Percentiles rank a stretch among this genome's conserved stretches.
These are phyloP conservation scores for Himalopsyche kuldschensis DNA, from an alignment of 2,888 invertebrate genomes.

Conservation along the genomic window DNA sequence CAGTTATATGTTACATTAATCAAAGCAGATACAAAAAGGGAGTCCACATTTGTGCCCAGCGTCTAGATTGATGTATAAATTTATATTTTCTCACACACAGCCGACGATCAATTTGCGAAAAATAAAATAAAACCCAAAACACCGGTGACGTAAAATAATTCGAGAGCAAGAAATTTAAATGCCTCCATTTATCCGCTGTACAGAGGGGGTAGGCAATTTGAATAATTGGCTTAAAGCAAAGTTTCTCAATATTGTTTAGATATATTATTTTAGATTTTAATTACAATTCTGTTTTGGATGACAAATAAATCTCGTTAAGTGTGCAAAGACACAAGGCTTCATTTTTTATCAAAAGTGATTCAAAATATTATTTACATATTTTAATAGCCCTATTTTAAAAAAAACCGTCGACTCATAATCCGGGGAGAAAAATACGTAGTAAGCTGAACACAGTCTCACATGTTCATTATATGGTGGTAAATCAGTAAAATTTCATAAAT, in stretches of 20 bases:
- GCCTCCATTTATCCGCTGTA: constrained; percentile 20
- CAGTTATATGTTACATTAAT: not conserved
- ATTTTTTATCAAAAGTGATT: no score
- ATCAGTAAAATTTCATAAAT: no score
- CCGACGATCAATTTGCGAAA: not conserved
- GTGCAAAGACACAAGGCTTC: no score
- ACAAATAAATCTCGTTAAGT: no score
- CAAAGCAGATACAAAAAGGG: not conserved
- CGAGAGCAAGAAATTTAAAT: constrained; percentile 22
- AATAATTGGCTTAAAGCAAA: constrained; percentile 14
- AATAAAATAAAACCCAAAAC: not conserved
- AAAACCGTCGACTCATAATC: no score
- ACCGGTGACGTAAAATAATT: constrained; percentile 24
- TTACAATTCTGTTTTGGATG: no score
- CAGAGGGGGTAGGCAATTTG: constrained; percentile 16
- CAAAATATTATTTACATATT: no score
- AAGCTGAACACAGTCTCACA: no score
- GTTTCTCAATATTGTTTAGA: not conserved
- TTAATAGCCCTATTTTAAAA: no score
- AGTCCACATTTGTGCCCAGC: not conserved
- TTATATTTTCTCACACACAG: not conserved
- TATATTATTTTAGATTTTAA: no score
- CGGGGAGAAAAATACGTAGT: no score
- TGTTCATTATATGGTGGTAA: no score
- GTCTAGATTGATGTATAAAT: not conserved